Conservation (phyloP, 2,888 invertebrate genomes). For the Erannis defoliaria region DNA sequence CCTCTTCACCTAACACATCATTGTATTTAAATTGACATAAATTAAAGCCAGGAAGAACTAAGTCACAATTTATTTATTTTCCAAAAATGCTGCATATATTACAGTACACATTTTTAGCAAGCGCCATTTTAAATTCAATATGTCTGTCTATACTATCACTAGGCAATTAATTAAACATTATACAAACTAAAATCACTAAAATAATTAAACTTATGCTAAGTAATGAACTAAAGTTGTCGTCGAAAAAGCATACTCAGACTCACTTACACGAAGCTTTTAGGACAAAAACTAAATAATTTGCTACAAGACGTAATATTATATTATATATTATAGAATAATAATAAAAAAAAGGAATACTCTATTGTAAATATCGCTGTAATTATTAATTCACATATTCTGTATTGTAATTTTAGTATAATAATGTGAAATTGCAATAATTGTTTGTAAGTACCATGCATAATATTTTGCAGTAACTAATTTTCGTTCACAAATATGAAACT, state of each 20-base stretch:
- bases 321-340: background rate
- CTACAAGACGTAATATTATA: conserved; percentile 34
- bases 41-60: conserved; percentile 6
- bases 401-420: background rate
- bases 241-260: conserved; percentile 45
- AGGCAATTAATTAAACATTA: background rate
- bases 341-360: too few species aligned
- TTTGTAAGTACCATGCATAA: too few species aligned
- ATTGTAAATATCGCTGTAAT: too few species aligned
- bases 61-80: background rate
- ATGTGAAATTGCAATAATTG: too few species aligned
- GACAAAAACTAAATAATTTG: conserved; percentile 47
- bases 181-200: background rate
- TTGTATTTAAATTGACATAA: conserved; percentile 24
- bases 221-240: conserved; percentile 40
- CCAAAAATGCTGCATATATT: background rate
- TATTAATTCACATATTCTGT: too few species aligned
- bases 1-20: background rate
- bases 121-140: too few species aligned
- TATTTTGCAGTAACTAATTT: too few species aligned
- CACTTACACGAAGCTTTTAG: conserved; percentile 47
- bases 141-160: background rate
- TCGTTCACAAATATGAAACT: too few species aligned
- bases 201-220: background rate
- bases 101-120: background rate